Evolutionary conservation across 2,797 vertebrate species (phyloP).

Genomic region (Lutra lutra): DNA sequence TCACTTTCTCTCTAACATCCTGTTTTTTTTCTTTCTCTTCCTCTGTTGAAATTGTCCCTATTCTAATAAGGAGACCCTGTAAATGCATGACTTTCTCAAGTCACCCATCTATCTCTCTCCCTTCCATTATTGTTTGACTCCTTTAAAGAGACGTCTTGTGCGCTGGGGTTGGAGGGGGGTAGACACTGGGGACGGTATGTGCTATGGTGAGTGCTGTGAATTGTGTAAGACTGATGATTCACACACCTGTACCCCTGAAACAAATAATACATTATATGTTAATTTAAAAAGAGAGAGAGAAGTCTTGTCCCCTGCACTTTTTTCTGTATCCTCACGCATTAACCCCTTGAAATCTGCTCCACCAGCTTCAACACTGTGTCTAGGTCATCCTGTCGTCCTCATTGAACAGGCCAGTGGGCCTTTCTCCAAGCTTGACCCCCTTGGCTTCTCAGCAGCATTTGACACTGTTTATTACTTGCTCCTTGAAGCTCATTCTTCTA

Average conservation of each 20-base stretch:
- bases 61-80: not conserved
- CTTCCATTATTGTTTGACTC: constrained; percentile 24
- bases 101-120: not conserved
- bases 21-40: not conserved
- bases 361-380: not conserved
- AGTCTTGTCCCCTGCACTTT: not conserved
- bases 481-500: not conserved
- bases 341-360: not conserved
- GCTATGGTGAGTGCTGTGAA: too few species aligned
- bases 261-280: too few species aligned
- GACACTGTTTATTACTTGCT: not conserved
- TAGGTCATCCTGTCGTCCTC: not conserved
- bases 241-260: too few species aligned
- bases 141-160: not conserved
- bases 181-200: too few species aligned
- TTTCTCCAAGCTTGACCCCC: not conserved
- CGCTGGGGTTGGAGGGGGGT: too few species aligned
- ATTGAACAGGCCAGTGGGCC: not conserved
- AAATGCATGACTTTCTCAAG: not conserved
- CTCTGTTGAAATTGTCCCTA: not conserved
- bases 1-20: not conserved
- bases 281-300: not conserved
- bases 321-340: not conserved
- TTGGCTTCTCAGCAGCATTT: not conserved
- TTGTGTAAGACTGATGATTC: too few species aligned